phyloP scores from a whole-genome alignment of 64 coral and sea anemone species.

The Montipora sp. region DNA sequence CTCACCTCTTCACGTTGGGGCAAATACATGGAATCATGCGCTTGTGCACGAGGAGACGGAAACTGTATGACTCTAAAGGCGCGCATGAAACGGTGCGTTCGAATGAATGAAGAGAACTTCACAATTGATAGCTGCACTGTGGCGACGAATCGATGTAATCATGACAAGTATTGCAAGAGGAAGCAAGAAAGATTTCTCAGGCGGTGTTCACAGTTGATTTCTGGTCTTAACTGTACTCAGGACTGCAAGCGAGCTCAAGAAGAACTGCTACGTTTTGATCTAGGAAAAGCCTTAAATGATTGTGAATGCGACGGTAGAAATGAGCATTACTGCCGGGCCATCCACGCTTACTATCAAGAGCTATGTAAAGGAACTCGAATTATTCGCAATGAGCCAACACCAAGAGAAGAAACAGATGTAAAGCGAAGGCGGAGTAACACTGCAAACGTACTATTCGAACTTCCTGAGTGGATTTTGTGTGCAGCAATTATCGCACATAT shows the following conservation, averaged over 20 bases:
- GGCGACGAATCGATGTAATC: conserved; percentile 18
- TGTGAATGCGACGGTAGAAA: conserved; percentile 64
- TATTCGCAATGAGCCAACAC: neutral
- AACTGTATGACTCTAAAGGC: conserved; percentile 51
- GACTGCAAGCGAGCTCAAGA: conserved; percentile 51
- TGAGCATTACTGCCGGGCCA: conserved; percentile 53
- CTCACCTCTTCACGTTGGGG: conserved; percentile 36
- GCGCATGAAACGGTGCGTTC: conserved; percentile 43
- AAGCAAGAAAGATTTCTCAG: conserved; percentile 26
- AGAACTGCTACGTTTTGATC: neutral
- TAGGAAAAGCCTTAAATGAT: conserved; percentile 58
- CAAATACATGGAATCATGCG: conserved; percentile 39
- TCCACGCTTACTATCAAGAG: conserved; percentile 52
- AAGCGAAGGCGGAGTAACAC: neutral
- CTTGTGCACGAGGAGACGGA: conserved; percentile 19
- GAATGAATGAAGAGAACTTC: conserved; percentile 19
- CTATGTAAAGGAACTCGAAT: conserved; percentile 12
- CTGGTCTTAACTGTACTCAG: conserved; percentile 46
- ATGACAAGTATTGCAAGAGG: conserved; percentile 11
- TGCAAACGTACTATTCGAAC: neutral
- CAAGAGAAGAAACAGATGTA: neutral
- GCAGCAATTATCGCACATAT: conserved; percentile 17
- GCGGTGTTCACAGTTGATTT: conserved; percentile 42
- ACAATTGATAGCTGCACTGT: conserved; percentile 36
- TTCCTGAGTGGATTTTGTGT: conserved; percentile 36